Base-by-base conservation (phyloP, 2,888 invertebrate species). In the Epistrophe eligans region DNA sequence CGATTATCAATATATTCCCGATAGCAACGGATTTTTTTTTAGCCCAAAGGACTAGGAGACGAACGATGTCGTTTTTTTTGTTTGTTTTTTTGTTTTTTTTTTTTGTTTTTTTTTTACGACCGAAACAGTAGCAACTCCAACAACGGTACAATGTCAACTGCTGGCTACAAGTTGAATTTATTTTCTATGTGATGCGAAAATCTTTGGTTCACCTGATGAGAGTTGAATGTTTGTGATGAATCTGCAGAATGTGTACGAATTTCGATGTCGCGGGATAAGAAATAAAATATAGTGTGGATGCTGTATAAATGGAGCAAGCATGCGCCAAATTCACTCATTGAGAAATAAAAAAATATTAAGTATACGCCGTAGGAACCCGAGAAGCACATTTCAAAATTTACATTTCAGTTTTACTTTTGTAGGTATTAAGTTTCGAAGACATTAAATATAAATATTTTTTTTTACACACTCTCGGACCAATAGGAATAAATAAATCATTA, bases 111-210 rank as follows among this genome's bases (percentile, higher is more conserved):
- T 40, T 76, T 52, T 17, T 55, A 58, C 76, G 80, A 76, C 73
- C 50, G 64, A 50, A 67, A 73, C 70, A 82, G 71, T 32, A 87
- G 64, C 66, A 79, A 45, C 64, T 38, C 70, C 71, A 64, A 79
- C 74, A 87, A 79, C 85, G 77, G 71, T 70, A 82, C 57, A 82
- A 77, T 79, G 82, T 79, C 85, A 87, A 87, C 85, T 87, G 79
- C 79, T 79, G 82, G 79, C 85, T 79, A 87, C 85, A 79, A 87
- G 82, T 82, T 58, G 74, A 74, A 79, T 87, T 82, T 87, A 79
- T 87, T 79, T 82, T 74, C 71, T 79, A 74, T 76, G 43, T 85
- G 24, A 24, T 24, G 48, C 64, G 60, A 77, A 58, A 77, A 77
- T 50, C 10, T 64, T 45, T 45, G 28, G 28, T 74, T 82, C 82